Evolutionary conservation across 2,113 vertebrate species (phyloP).

Genomic region (Tachysurus fulvidraco): DNA sequence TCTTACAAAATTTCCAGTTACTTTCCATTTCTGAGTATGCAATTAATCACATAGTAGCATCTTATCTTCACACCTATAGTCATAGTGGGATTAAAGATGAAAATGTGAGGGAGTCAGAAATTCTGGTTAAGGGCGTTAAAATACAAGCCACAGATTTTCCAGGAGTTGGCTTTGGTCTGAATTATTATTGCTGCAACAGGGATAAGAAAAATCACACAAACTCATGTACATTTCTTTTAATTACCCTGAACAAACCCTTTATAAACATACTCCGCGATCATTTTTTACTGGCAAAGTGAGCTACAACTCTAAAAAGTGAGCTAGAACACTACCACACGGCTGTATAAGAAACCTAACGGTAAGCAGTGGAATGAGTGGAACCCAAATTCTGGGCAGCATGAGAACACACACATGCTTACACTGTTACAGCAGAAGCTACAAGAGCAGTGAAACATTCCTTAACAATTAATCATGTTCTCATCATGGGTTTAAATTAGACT

Average conservation of each 20-base stretch:
- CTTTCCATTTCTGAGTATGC: neutral
- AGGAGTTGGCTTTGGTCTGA: conserved; percentile 33
- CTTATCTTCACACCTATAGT: neutral
- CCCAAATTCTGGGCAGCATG: neutral
- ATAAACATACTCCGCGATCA: neutral
- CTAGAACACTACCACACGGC: neutral
- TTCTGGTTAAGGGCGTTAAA: conserved; percentile 48
- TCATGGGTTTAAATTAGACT: neutral
- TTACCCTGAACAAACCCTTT: neutral
- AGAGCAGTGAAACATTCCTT: neutral
- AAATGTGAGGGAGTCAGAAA: conserved; percentile 32
- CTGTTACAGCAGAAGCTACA: neutral
- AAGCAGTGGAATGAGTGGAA: neutral
- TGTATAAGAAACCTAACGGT: neutral
- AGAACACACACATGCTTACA: neutral
- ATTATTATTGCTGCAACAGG: neutral
- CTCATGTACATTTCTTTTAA: neutral
- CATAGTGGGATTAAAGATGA: conserved; percentile 18
- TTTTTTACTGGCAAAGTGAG: neutral
- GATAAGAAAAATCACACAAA: conserved; percentile 18
- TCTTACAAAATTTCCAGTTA: neutral
- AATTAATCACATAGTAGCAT: conserved; percentile 42
- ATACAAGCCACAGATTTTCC: neutral
- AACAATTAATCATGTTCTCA: neutral
- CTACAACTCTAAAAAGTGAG: neutral